Base-by-base conservation (phyloP, 2,888 invertebrate species). In the Mesochorus sp. region DNA sequence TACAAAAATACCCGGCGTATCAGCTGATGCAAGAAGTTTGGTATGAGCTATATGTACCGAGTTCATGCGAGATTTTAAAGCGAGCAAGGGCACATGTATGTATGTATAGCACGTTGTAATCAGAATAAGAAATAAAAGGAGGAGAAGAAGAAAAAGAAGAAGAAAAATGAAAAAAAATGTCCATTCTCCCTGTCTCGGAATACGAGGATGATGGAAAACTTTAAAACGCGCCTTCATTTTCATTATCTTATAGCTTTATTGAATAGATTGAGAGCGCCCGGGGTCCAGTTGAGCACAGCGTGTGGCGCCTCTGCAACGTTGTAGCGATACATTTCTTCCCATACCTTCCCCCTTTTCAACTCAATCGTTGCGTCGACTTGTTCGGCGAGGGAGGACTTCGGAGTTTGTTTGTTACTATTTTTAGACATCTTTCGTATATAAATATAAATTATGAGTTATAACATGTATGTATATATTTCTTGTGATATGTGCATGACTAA, bases 401-500 rank as follows among this genome's bases (percentile, higher is more conserved):
- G 21, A 39, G 34, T 64, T 64, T 39, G 62, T 64, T 42, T 6
- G 26, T 42, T 14, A 78, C 82, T 85, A 85, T 85, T 83, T 86
- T 85, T 86, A 85, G 86, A 85, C 83, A 85, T 86, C 84, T 70
- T 80, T 80, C 68, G 76, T 79, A 79, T n/a, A n/a, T 81, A 86
- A 86, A 82, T 84, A 82, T 82, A 80, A 86, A 83, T 84, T 73
- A 80, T 59, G 70, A 68, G 51, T 62, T n/a, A n/a, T n/a, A 39
- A 73, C 57, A 72, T n/a, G n/a, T 37, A 6, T 37, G 12, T 12
- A 37, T 24, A 66, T 77, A 39, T 64, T 70, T 71, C 44, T 72
- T 66, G 53, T 62, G 57, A 59, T 57, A 26, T 75, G 62, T 72
- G 24, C 28, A 1, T 42, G 31, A 26, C 24, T n/a, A 19, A 14